phyloP scores from a whole-genome alignment of 2,888 invertebrate species.

The Parnassius mnemosyne region DNA sequence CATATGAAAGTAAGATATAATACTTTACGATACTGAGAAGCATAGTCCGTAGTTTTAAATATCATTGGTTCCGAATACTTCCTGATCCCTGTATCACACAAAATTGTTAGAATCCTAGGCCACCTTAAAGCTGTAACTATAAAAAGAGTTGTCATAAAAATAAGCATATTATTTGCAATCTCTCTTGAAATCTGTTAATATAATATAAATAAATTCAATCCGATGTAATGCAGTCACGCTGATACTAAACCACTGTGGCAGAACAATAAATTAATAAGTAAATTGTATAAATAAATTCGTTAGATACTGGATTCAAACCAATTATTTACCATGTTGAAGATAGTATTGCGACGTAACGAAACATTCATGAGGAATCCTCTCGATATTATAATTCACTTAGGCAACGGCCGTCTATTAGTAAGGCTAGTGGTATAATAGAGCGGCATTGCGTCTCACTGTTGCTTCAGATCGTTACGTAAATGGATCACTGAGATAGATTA shows the following conservation, averaged over 20 bases:
- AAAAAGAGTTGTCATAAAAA: no score
- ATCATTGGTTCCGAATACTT: no score
- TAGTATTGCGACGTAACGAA: slow-evolving; percentile 33
- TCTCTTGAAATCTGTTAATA: no score
- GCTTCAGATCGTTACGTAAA: slow-evolving; percentile 60
- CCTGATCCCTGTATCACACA: no score
- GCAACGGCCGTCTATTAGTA: slow-evolving; percentile 51
- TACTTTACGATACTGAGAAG: no score
- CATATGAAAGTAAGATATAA: no score
- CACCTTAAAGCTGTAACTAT: no score
- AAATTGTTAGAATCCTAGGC: no score
- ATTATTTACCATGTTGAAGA: slow-evolving; percentile 19
- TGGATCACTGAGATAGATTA: slow-evolving; percentile 51
- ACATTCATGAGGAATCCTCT: slow-evolving; percentile 41
- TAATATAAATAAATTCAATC: no score
- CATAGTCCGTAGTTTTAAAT: no score
- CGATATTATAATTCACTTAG: slow-evolving; percentile 54
- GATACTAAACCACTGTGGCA: not conserved
- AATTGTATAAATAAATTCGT: slow-evolving; percentile 7
- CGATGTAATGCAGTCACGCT: not conserved
- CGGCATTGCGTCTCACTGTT: slow-evolving; percentile 42
- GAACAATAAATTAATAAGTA: not conserved
- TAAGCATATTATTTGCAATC: no score
- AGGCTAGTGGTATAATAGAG: slow-evolving; percentile 48
- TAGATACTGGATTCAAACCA: slow-evolving; percentile 2